Percentiles rank a stretch among this genome's conserved stretches.
Conservation (phyloP, 1,140 invertebrate genomes). For the Leptonema lineaticorne region DNA sequence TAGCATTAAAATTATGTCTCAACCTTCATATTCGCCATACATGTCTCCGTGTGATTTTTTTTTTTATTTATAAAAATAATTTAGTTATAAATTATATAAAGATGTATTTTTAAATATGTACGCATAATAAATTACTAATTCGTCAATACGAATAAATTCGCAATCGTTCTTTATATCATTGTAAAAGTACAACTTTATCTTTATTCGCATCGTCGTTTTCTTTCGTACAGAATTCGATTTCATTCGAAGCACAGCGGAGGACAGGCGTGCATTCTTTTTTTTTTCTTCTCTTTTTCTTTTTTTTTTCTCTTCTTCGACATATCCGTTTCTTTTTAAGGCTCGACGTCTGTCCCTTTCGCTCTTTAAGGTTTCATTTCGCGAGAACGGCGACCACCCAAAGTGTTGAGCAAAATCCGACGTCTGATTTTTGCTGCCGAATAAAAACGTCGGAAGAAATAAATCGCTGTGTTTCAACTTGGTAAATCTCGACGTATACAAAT, state of each 20-base stretch:
- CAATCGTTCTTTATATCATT: not conserved
- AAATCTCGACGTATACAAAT: too few relatives aligned
- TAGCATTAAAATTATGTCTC: too few relatives aligned
- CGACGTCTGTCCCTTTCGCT: too few relatives aligned
- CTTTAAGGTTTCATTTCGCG: too few relatives aligned
- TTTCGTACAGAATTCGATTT: not conserved
- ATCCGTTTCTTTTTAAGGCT: constrained; percentile 21
- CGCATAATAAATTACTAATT: not conserved
- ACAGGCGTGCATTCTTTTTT: not conserved
- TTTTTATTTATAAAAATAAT: too few relatives aligned
- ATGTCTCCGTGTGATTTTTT: too few relatives aligned
- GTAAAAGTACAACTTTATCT: not conserved
- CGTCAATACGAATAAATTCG: not conserved
- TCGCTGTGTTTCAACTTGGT: too few relatives aligned
- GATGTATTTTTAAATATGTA: not conserved
- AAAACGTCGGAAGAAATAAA: too few relatives aligned
- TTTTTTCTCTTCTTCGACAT: constrained; percentile 17
- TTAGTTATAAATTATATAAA: not conserved
- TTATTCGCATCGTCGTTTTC: not conserved
- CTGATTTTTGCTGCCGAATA: too few relatives aligned
- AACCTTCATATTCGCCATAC: too few relatives aligned
- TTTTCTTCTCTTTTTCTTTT: not conserved
- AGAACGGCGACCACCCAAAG: constrained; percentile 6
- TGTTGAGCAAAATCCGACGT: too few relatives aligned
- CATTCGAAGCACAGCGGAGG: not conserved